phyloP scores from a whole-genome alignment of 1,140 invertebrate genomes.

The Ganaspis sp. region DNA sequence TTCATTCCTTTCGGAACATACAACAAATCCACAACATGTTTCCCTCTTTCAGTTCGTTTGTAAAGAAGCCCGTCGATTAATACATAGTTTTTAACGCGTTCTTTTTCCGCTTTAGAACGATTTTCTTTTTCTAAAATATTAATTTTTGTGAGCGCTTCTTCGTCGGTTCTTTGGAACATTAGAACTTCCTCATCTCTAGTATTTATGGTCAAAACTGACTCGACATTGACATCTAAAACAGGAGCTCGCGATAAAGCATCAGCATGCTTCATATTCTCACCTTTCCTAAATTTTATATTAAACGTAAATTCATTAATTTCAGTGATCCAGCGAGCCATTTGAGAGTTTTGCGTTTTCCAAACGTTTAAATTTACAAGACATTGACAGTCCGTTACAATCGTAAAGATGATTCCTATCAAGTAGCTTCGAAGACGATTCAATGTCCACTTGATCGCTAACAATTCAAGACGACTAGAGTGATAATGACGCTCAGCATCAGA shows the following conservation, averaged over 20 bases:
- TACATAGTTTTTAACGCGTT: neutral
- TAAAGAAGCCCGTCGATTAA: neutral
- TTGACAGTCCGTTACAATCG: conserved; percentile 45
- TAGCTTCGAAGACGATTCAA: conserved; percentile 40
- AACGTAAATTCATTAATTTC: conserved; percentile 13
- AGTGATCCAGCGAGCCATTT: conserved; percentile 41
- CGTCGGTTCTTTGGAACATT: conserved; percentile 30
- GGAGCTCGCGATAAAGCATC: neutral
- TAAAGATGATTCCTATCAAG: conserved; percentile 45
- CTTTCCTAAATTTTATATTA: neutral
- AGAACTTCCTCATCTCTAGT: conserved; percentile 37
- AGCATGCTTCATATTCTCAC: neutral
- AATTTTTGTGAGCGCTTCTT: neutral
- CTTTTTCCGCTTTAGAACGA: neutral
- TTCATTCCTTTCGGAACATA: conserved; percentile 33
- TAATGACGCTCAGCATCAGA: neutral
- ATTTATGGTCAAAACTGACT: conserved; percentile 22
- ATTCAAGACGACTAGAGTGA: neutral
- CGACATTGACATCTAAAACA: neutral
- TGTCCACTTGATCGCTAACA: neutral
- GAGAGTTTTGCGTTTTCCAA: conserved; percentile 29
- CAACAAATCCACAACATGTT: neutral
- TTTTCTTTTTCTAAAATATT: neutral
- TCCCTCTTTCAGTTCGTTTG: neutral
- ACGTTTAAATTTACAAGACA: conserved; percentile 36